These are phyloP conservation scores for Ormia ochracea DNA, from an alignment of 2,888 invertebrate species.

Conservation along the genomic window DNA sequence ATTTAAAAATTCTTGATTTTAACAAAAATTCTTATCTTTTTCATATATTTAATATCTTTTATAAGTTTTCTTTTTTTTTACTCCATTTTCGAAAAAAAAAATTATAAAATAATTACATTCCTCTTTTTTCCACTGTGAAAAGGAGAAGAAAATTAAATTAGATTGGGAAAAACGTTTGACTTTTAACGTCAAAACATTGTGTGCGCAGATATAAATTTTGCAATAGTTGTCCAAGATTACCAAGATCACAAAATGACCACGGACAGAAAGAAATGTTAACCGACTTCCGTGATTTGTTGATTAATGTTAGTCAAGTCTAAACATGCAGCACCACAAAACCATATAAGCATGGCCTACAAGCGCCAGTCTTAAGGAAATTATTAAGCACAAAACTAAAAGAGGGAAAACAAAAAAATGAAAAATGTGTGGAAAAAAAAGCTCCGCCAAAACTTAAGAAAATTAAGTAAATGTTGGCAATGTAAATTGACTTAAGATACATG, in stretches of 20 bases:
- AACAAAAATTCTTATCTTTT: too few relatives aligned
- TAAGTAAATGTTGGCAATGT: slow-evolving; percentile 50
- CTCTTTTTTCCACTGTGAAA: background rate
- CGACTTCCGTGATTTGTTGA: slow-evolving; percentile 64
- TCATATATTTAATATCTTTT: too few relatives aligned
- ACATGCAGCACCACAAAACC: slow-evolving; percentile 48
- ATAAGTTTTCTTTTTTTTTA: too few relatives aligned
- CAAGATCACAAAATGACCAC: background rate
- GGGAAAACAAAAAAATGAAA: background rate
- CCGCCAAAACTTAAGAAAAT: slow-evolving; percentile 21
- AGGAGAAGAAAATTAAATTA: slow-evolving; percentile 14
- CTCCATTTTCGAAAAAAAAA: too few relatives aligned
- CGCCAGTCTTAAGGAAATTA: slow-evolving; percentile 57
- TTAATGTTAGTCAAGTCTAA: slow-evolving; percentile 63
- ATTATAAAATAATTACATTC: too few relatives aligned
- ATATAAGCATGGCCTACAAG: slow-evolving; percentile 56
- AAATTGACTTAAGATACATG: slow-evolving; percentile 32
- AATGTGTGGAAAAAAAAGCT: background rate
- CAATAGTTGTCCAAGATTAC: slow-evolving; percentile 38
- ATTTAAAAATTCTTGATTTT: too few relatives aligned
- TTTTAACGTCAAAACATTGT: slow-evolving; percentile 59
- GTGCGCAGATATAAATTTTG: slow-evolving; percentile 51
- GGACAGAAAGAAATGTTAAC: slow-evolving; percentile 48
- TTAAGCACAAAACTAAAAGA: slow-evolving; percentile 16
- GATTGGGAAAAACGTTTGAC: slow-evolving; percentile 43